A percentile compares a stretch with the other conserved stretches of the same genome.
phyloP scores from a whole-genome alignment of 2,888 invertebrate genomes.

The Euplagia quadripunctaria region DNA sequence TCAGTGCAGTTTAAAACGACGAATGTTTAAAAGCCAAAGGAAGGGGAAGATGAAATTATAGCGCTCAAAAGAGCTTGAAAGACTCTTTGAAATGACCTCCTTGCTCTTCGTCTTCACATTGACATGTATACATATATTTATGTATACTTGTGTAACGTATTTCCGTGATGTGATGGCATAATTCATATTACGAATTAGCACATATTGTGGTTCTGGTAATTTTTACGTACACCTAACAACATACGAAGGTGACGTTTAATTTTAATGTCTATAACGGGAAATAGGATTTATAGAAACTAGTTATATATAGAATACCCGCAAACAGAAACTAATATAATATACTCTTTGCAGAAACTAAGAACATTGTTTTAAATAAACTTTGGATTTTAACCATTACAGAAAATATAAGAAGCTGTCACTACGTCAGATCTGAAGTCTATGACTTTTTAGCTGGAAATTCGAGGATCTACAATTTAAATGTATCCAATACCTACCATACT shows the following conservation, averaged over 20 bases:
- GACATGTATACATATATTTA: neutral
- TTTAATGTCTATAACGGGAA: neutral
- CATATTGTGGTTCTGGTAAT: neutral
- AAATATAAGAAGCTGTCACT: no score
- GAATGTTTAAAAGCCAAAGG: neutral
- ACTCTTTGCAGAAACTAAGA: neutral
- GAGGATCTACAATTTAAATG: no score
- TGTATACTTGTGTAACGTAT: neutral
- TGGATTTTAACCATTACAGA: neutral
- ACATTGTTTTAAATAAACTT: neutral
- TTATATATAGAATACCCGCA: neutral
- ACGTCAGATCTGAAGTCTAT: no score
- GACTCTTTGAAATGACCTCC: neutral
- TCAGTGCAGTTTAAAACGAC: neutral
- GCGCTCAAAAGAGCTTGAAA: conserved; percentile 10
- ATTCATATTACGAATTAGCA: neutral
- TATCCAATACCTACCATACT: no score
- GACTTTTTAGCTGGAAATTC: no score
- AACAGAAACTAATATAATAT: neutral
- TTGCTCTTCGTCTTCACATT: neutral
- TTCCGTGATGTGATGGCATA: neutral
- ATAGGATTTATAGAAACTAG: neutral
- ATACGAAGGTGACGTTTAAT: neutral
- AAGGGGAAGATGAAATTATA: conserved; percentile 5
- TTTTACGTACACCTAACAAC: neutral